phyloP scores from a whole-genome alignment of 2,888 invertebrate species.

The Melitaea athalia region DNA sequence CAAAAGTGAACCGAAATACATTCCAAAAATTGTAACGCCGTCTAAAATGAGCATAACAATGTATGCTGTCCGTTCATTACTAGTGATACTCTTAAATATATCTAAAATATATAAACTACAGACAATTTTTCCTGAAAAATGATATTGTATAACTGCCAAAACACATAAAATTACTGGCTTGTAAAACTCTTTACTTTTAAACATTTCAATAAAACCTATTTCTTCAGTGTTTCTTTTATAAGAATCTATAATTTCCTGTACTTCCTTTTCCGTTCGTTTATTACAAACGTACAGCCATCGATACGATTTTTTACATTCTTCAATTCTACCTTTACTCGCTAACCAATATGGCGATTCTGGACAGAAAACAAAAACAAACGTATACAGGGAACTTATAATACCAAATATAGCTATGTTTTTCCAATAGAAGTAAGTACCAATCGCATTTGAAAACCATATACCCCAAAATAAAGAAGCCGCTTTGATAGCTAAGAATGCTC shows the following conservation, averaged over 20 bases:
- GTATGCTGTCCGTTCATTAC: slow-evolving; percentile 54
- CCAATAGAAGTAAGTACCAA: slow-evolving; percentile 49
- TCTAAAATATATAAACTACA: slow-evolving; percentile 58
- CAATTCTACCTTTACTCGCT: slow-evolving; percentile 54
- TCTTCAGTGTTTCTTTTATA: not conserved
- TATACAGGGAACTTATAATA: slow-evolving; percentile 15
- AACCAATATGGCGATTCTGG: slow-evolving; percentile 53
- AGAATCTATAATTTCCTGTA: not conserved
- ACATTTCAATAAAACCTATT: slow-evolving; percentile 34
- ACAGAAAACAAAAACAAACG: slow-evolving; percentile 15
- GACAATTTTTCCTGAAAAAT: slow-evolving; percentile 57
- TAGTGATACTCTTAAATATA: slow-evolving; percentile 55
- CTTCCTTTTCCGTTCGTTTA: slow-evolving; percentile 39
- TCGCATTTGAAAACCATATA: slow-evolving; percentile 48
- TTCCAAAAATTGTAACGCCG: slow-evolving; percentile 55
- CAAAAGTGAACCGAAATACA: slow-evolving; percentile 45
- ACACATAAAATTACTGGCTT: slow-evolving; percentile 52
- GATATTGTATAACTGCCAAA: slow-evolving; percentile 51
- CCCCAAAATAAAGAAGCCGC: slow-evolving; percentile 48
- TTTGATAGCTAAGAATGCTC: slow-evolving; percentile 47
- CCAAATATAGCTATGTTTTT: slow-evolving; percentile 45
- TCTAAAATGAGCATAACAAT: slow-evolving; percentile 63
- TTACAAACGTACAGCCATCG: slow-evolving; percentile 53
- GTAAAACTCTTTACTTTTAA: slow-evolving; percentile 51
- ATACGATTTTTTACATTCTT: slow-evolving; percentile 51